Base-by-base conservation (phyloP, 1,140 invertebrate genomes). In the Battus philenor region DNA sequence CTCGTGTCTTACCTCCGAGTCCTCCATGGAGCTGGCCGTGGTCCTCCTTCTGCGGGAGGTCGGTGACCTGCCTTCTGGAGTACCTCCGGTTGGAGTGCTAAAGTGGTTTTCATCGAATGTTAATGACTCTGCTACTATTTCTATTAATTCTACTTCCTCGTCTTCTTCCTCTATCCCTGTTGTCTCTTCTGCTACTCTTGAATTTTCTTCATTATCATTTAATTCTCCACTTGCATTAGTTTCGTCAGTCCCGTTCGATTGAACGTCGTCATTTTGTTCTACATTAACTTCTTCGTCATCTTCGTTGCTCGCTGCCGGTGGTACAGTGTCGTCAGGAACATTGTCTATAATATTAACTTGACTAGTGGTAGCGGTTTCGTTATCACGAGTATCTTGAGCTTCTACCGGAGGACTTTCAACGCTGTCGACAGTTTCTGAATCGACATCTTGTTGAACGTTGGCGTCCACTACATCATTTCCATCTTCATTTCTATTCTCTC, bases 41-140 rank as follows among this genome's bases (percentile, higher is more conserved):
- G 63, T 45, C 30, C 71, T 60, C 26, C 56, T 33, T 1, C 77
- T 50, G 3, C 66, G 53, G 3, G 46, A 13, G 12, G 32, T 30
- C 2, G 68, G 63, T 15, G 64, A 59, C 18, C 64, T 33, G 24
- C 62, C 49, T 45, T 67, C 55, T 4, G 77, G 74, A 2, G 66
- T 72, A 2, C 69, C 77, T 4, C 71, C 74, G 1, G 64, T 71
- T 11, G 81, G 81, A 39, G 81, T 85, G 45, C 81, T 85, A 54
- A 85, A 85, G 48, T 85, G 81, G 39, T 85, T 85, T 61, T 85
- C 81, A 41, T 85, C 81, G 43, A 85, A 85, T 10, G 75, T 80
- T 52, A 85, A 48, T 1, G 69, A 65, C 27, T 75, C 73, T 22
- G 65, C 52, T 5, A 46, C 27, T 29, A 41, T 41, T 12, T 41